Evolutionary conservation across 1,140 invertebrate species (phyloP).

Genomic region (Schmidtea mediterranea): DNA sequence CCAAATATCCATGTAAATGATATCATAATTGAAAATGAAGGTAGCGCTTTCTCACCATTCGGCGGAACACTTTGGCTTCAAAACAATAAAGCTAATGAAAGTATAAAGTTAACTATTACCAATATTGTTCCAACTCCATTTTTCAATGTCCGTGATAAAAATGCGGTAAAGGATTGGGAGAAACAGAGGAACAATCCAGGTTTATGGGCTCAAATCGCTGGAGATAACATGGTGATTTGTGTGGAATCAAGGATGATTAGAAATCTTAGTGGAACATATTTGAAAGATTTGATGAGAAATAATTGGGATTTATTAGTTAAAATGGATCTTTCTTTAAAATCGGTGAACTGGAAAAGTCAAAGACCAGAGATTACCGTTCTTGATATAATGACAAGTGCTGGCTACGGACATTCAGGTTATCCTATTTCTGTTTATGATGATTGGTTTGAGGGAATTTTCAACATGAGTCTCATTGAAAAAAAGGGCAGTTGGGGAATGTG

Average conservation of each 20-base stretch:
- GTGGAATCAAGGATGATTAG: neutral
- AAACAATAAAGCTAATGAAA: neutral
- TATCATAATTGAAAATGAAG: neutral
- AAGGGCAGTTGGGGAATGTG: neutral
- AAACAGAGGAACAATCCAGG: neutral
- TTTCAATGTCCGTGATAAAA: neutral
- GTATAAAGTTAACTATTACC: neutral
- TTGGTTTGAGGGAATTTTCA: neutral
- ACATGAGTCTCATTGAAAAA: neutral
- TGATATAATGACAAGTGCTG: neutral
- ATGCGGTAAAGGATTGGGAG: neutral
- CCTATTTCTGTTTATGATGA: neutral
- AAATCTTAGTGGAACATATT: neutral
- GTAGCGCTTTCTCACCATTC: neutral
- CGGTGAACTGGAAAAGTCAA: neutral
- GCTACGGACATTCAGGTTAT: slow-evolving; percentile 1
- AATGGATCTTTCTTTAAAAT: neutral
- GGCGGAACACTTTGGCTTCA: neutral
- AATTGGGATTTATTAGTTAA: neutral
- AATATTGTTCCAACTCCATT: neutral
- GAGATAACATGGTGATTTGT: slow-evolving; percentile 1
- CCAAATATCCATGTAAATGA: neutral
- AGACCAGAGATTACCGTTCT: neutral
- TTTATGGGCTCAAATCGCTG: neutral
- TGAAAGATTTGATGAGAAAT: neutral